These are phyloP conservation scores for Psix sp. DNA, from an alignment of 1,140 invertebrate species.

Conservation along the genomic window DNA sequence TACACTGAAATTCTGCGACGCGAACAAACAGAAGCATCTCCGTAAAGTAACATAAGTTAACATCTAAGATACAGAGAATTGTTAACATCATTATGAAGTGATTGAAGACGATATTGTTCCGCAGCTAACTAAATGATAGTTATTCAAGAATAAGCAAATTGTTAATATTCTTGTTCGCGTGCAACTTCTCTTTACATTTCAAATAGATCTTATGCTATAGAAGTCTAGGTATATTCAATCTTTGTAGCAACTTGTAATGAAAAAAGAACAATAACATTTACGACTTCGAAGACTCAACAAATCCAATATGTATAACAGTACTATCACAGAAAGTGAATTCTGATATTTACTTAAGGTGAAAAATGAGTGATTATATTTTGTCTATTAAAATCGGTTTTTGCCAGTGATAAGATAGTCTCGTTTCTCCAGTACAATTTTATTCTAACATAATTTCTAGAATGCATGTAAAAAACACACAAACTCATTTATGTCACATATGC, in stretches of 20 bases:
- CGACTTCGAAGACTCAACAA: too few relatives aligned
- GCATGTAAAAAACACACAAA: too few relatives aligned
- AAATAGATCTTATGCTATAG: slow-evolving; percentile 28
- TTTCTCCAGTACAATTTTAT: too few relatives aligned
- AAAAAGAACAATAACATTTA: neutral
- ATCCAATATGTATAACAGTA: too few relatives aligned
- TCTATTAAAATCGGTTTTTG: too few relatives aligned
- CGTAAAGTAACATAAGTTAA: slow-evolving; percentile 11
- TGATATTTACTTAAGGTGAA: too few relatives aligned
- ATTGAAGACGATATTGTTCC: slow-evolving; percentile 11
- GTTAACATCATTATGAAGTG: slow-evolving; percentile 15
- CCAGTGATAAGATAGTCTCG: too few relatives aligned
- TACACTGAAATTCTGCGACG: too few relatives aligned
- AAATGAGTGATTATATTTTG: too few relatives aligned
- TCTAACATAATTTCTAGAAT: too few relatives aligned
- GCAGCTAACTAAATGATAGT: slow-evolving; percentile 2
- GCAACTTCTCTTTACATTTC: slow-evolving; percentile 35
- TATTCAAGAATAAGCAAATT: slow-evolving; percentile 32
- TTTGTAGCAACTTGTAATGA: slow-evolving; percentile 10
- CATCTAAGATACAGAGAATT: slow-evolving; percentile 3
- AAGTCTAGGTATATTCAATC: slow-evolving; percentile 22
- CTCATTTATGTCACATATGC: too few relatives aligned
- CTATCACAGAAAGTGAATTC: too few relatives aligned
- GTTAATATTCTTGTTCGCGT: slow-evolving; percentile 44
- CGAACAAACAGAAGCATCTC: slow-evolving; percentile 23